Base-by-base conservation (phyloP, 2,888 invertebrate genomes). In the Zele albiditarsus region DNA sequence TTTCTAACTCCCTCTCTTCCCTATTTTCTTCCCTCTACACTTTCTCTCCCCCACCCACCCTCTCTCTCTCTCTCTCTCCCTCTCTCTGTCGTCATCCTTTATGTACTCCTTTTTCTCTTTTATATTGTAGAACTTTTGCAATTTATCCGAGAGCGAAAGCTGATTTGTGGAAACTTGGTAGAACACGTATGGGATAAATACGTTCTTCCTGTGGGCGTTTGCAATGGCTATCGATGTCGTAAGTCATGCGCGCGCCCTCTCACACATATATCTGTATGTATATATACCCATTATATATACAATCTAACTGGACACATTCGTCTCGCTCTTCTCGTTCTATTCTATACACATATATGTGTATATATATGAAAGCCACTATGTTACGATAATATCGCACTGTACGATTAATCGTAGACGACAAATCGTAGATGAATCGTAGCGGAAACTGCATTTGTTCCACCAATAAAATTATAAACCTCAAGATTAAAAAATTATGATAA, bases 151-250 rank as follows among this genome's bases (percentile, higher is more conserved):
- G 81, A 74, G 82, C 80, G 74, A 84, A 85, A 84, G 84, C 84
- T 86, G 86, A 87, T 87, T 86, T 86, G 82, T 81, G 82, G 80
- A 83, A 83, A 85, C 77, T 83, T 79, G 68, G 60, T 53, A 63
- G 70, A 75, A 65, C 81, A 80, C 76, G 84, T 81, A 83, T 81
- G 79, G 80, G 80, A 84, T 84, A 86, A 85, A 85, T 83, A 84
- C 82, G 82, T 83, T 83, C 80, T 82, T 84, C 81, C 83, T 83
- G 79, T 80, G 79, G 82, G 85, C 82, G 83, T 78, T 79, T 72
- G 73, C 71, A 72, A 31, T 53, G 76, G 80, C 81, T 82, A 85
- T 82, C 83, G 82, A 81, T 82, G 83, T 85, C 84, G 84, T 86
- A 85, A 84, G 84, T 86, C 85, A 86, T 84, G 83, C 81, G 74